Evolutionary conservation across 2,113 vertebrate genomes (phyloP).

Genomic region (Anarrhichthys ocellatus): DNA sequence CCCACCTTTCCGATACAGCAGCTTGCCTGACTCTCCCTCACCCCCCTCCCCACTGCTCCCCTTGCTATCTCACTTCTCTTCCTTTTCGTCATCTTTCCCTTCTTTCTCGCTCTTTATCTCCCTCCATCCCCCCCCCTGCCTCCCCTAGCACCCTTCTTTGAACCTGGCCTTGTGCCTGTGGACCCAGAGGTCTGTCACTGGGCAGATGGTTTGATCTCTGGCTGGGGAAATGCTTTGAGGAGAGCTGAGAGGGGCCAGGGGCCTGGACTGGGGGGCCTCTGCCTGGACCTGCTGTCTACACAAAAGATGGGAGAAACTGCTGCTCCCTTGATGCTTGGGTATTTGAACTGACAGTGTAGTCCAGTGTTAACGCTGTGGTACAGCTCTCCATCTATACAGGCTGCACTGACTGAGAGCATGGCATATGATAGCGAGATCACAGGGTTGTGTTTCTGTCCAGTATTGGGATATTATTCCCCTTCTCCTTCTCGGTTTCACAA

Average conservation of each 20-base stretch:
- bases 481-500: constrained; percentile 65
- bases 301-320: constrained; percentile 73
- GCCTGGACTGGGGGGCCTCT: constrained; percentile 65
- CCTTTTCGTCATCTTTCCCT: constrained; percentile 39
- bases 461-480: constrained; percentile 53
- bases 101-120: constrained; percentile 20
- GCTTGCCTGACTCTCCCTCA: constrained; percentile 59
- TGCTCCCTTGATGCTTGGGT: constrained; percentile 60
- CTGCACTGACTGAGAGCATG: constrained; percentile 52
- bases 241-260: constrained; percentile 78
- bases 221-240: constrained; percentile 87
- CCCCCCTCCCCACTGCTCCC: constrained; percentile 79
- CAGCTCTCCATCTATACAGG: constrained; percentile 39
- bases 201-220: constrained; percentile 89
- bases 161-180: constrained; percentile 90
- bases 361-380: constrained; percentile 53
- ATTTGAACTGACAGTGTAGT: constrained; percentile 70
- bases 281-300: constrained; percentile 84
- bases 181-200: constrained; percentile 91
- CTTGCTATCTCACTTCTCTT: constrained; percentile 53
- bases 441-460: constrained; percentile 45
- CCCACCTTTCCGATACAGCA: constrained; percentile 52
- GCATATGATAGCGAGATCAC: constrained; percentile 62
- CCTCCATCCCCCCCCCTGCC: constrained; percentile 43
- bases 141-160: constrained; percentile 82